A percentile compares a stretch with the other conserved stretches of the same genome.
Evolutionary conservation across 2,113 vertebrate species (phyloP).

Genomic region (Gyps fulvus): DNA sequence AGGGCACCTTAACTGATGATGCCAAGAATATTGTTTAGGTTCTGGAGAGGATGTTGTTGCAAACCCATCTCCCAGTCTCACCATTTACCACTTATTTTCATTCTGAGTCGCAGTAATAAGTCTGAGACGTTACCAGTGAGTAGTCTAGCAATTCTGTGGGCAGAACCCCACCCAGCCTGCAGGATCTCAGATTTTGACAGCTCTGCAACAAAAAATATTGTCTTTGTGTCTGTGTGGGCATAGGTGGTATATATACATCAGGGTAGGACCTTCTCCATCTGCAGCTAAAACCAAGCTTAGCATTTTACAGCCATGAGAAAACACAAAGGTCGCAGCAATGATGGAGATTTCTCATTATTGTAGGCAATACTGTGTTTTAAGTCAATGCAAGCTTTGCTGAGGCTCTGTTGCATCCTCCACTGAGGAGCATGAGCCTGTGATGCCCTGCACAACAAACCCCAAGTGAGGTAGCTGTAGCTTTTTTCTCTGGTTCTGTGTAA

Average conservation of each 20-base stretch:
- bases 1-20: background rate
- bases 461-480: background rate
- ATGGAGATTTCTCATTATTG: background rate
- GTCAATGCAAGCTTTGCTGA: background rate
- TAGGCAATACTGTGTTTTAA: background rate
- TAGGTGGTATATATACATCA: background rate
- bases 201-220: background rate
- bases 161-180: conserved; percentile 11
- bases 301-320: background rate
- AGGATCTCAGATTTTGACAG: background rate
- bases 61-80: background rate
- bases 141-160: conserved; percentile 7
- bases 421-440: background rate
- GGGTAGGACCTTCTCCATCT: background rate
- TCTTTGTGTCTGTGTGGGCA: background rate
- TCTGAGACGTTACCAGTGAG: background rate
- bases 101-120: conserved; percentile 9
- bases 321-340: background rate
- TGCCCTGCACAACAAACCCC: background rate
- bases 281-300: background rate
- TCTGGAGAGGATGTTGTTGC: conserved; percentile 50
- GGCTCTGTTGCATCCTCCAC: background rate
- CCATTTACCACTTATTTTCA: conserved; percentile 17
- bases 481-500: background rate
- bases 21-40: conserved; percentile 39